These are phyloP conservation scores for Malacoctenus gilli DNA, from an alignment of 2,797 vertebrate genomes.

Conservation along the genomic window DNA sequence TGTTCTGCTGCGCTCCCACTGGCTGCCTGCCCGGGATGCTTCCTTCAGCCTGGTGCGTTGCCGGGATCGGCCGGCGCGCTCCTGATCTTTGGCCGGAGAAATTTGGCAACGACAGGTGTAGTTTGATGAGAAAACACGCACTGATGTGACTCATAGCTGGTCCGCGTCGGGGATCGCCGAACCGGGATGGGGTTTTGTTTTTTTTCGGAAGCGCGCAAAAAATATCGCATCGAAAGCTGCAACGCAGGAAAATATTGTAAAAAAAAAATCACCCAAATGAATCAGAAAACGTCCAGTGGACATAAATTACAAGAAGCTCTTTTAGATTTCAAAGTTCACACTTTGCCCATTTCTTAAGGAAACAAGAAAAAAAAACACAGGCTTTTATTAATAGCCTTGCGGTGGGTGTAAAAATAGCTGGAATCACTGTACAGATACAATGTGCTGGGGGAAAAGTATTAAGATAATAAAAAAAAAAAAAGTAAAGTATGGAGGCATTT, in stretches of 20 bases:
- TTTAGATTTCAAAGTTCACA: slow-evolving; percentile 33
- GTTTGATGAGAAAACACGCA: not conserved
- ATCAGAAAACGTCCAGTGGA: too few relatives aligned
- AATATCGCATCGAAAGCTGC: too few relatives aligned
- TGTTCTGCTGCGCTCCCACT: slow-evolving; percentile 21
- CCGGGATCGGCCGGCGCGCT: slow-evolving; percentile 28
- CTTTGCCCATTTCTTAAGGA: slow-evolving; percentile 45
- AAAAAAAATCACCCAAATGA: not conserved
- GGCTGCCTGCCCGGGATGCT: slow-evolving; percentile 38
- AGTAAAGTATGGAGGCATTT: slow-evolving; percentile 64
- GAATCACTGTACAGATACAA: slow-evolving; percentile 59
- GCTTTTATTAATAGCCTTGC: slow-evolving; percentile 62
- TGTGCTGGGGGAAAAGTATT: slow-evolving; percentile 47
- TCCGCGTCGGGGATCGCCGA: not conserved
- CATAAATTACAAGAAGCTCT: slow-evolving; percentile 19
- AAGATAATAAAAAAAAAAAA: slow-evolving; percentile 58
- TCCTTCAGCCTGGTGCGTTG: slow-evolving; percentile 21
- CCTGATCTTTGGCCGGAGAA: slow-evolving; percentile 12
- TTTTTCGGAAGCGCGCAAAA: not conserved
- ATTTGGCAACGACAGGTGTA: slow-evolving; percentile 14
- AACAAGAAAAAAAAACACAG: slow-evolving; percentile 35
- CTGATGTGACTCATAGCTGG: not conserved
- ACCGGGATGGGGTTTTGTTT: not conserved
- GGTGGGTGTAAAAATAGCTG: slow-evolving; percentile 62
- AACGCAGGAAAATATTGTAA: not conserved